phyloP scores from a whole-genome alignment of 2,797 vertebrate species.

The Falco novaeseelandiae region DNA sequence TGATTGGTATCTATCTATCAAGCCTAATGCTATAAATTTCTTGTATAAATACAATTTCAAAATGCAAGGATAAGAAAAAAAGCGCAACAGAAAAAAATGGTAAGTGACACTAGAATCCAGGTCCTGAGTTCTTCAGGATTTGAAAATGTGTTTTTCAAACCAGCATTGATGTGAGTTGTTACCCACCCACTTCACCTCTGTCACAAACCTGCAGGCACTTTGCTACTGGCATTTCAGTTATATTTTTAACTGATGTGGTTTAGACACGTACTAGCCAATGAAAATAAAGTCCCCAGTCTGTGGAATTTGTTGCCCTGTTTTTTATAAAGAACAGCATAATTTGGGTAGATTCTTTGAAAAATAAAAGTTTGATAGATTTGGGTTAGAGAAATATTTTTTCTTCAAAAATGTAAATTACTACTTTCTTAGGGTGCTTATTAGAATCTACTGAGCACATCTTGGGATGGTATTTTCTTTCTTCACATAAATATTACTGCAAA shows the following conservation, averaged over 20 bases:
- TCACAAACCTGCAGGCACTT: neutral
- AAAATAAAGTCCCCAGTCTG: neutral
- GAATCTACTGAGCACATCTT: neutral
- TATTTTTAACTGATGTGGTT: neutral
- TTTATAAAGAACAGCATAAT: neutral
- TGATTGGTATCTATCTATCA: neutral
- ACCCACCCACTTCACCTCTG: neutral
- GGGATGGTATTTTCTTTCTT: neutral
- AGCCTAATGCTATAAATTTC: neutral
- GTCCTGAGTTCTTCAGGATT: neutral
- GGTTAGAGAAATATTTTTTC: neutral
- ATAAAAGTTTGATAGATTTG: neutral
- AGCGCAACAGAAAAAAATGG: neutral
- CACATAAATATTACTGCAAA: neutral
- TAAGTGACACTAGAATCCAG: neutral
- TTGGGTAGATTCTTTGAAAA: neutral
- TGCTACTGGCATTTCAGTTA: neutral
- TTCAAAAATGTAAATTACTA: neutral
- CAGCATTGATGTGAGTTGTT: neutral
- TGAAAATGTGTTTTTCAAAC: neutral
- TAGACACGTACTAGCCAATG: neutral
- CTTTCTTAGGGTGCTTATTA: neutral
- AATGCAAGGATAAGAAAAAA: neutral
- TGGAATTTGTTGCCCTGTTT: neutral
- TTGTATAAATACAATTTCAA: neutral